These are phyloP conservation scores for Hypomesus transpacificus DNA, from an alignment of 2,113 vertebrate species.

Conservation along the genomic window DNA sequence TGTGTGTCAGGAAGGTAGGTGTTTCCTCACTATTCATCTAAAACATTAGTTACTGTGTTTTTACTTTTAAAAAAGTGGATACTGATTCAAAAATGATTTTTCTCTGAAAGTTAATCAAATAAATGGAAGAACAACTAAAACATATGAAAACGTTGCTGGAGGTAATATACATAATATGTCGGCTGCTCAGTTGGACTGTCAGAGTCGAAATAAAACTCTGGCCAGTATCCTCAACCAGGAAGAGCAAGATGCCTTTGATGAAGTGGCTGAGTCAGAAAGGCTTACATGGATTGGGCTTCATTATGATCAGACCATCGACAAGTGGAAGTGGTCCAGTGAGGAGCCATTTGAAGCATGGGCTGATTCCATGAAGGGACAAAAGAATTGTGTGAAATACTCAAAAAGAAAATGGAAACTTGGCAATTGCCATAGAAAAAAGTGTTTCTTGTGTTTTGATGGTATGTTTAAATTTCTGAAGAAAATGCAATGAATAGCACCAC, in stretches of 20 bases:
- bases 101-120: not conserved
- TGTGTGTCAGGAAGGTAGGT: too few species aligned
- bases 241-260: not conserved
- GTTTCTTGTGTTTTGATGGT: not conserved
- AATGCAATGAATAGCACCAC: too few species aligned
- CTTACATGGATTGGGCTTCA: not conserved
- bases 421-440: not conserved
- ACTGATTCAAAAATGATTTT: not conserved
- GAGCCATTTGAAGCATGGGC: not conserved
- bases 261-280: not conserved
- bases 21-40: too few species aligned
- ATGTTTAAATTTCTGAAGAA: not conserved
- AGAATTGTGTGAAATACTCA: not conserved
- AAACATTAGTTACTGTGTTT: not conserved
- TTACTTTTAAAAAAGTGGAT: not conserved
- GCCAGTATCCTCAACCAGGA: slow-evolving; percentile 3
- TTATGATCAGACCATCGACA: fast-evolving
- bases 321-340: slow-evolving; percentile 2
- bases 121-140: not conserved
- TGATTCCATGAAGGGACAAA: not conserved
- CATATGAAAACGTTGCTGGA: not conserved
- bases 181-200: not conserved
- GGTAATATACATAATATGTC: fast-evolving
- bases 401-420: not conserved
- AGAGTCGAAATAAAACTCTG: not conserved